A percentile compares a stretch with the other conserved stretches of the same genome.
Evolutionary conservation across 2,797 vertebrate species (phyloP).

Genomic region (Avahi laniger): DNA sequence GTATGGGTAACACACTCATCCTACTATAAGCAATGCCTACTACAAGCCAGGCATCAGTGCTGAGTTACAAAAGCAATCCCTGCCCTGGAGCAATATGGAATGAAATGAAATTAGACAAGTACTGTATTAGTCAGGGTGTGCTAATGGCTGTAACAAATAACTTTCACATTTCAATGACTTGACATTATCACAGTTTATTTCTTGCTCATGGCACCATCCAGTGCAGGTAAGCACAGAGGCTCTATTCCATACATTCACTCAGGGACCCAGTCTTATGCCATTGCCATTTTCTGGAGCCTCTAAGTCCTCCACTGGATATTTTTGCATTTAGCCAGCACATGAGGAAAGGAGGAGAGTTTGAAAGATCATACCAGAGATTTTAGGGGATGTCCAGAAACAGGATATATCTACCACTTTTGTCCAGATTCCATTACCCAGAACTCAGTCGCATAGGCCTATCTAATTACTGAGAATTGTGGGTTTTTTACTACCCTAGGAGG

Average conservation of each 20-base stretch:
- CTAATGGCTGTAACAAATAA: not conserved
- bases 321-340: not conserved
- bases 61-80: not conserved
- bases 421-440: slow-evolving; percentile 44
- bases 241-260: not conserved
- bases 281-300: not conserved
- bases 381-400: not conserved
- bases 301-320: not conserved
- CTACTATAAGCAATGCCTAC: not conserved
- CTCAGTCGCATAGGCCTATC: not conserved
- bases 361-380: not conserved
- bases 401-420: not conserved
- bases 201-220: not conserved
- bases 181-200: not conserved
- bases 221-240: not conserved
- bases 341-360: not conserved
- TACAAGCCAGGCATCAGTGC: not conserved
- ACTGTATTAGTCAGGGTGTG: not conserved
- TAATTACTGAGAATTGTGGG: slow-evolving; percentile 27
- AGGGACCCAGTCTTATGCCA: not conserved
- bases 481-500: not conserved
- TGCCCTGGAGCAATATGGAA: not conserved
- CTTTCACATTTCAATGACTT: not conserved
- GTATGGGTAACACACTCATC: not conserved
- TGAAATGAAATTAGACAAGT: slow-evolving; percentile 16